Conservation (phyloP, 2,888 invertebrate genomes). For the Pyrochroa serraticornis region DNA sequence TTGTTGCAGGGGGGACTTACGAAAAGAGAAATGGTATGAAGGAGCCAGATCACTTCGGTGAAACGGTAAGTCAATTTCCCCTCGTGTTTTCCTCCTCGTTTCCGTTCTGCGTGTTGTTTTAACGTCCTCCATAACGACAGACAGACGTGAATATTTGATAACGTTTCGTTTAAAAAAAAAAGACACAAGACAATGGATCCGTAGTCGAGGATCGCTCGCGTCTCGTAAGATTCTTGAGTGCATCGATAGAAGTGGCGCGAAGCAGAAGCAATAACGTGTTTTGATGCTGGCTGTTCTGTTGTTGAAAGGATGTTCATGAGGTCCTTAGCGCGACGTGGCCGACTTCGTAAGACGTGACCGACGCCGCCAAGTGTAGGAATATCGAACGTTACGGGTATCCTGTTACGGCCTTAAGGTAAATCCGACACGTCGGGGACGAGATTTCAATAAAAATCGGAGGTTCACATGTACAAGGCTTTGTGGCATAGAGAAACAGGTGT, state of each 20-base stretch:
- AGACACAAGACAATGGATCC: background rate
- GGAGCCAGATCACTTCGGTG: constrained; percentile 84
- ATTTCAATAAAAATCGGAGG: too few relatives aligned
- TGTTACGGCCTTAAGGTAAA: constrained; percentile 1
- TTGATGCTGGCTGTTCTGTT: background rate
- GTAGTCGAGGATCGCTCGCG: background rate
- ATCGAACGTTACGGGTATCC: constrained; percentile 7
- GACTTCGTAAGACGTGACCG: constrained; percentile 11
- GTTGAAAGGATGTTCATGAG: background rate
- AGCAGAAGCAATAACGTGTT: background rate
- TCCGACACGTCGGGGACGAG: background rate
- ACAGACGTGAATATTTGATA: constrained; percentile 23
- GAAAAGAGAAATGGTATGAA: constrained; percentile 84
- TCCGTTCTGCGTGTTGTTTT: background rate
- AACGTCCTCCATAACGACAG: background rate
- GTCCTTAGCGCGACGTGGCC: constrained; percentile 8
- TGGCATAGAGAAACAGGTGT: too few relatives aligned
- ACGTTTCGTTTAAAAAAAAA: constrained; percentile 2
- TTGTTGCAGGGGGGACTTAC: constrained; percentile 72
- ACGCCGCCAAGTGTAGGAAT: constrained; percentile 2
- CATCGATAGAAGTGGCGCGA: too few relatives aligned
- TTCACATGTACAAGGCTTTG: too few relatives aligned
- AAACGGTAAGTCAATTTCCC: constrained; percentile 69
- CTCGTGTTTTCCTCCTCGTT: background rate
- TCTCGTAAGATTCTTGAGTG: too few relatives aligned